Evolutionary conservation across 2,113 vertebrate species (phyloP), one percentile per base, ranked within the genome.

Genomic region (Benitochromis conjunctus): DNA sequence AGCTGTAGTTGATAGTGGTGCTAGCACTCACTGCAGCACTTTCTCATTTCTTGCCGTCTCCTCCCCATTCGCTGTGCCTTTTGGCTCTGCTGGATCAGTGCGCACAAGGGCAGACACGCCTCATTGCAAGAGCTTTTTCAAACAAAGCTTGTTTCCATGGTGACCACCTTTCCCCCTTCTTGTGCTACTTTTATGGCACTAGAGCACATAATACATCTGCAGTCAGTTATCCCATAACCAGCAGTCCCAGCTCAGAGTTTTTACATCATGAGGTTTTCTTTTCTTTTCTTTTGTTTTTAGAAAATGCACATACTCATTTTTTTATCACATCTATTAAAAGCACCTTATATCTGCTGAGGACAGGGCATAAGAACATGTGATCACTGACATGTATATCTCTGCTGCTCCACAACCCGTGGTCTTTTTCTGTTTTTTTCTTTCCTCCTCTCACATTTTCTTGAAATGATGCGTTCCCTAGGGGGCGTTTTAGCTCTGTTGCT

Each of bases 81-180:
- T 89, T 64, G 66, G 79, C 82, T 89, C 54, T 38, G 81, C 66
- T 4, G 56, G 76, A 86, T 90, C 34, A 10, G 46, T 57, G 80
- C 51, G 9, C 82, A 80, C 88, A 69, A 79, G 85, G 84, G 83
- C 87, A 86, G 79, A 79, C 87, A 86, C 38, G 60, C 90, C 87
- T 93, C 90, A 84, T 82, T 83, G 90, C 86, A 41, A 10, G 53
- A 79, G 92, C 79, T 93, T 94, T 55, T 86, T 94, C 84, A 94
- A 93, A 94, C 92, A 92, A 93, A 86, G 87, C 93, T 82, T 93
- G 94, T 95, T 95, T 92, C 95, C 93, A 95, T 94, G 90, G 93
- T 84, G 83, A 94, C 93, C 88, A 86, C 91, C 89, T 91, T 86
- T 86, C 62, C 89, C 51, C 81, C 84, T 71, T 69, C 81, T 48